phyloP scores from a whole-genome alignment of 2,113 vertebrate genomes.

The Equus przewalskii region DNA sequence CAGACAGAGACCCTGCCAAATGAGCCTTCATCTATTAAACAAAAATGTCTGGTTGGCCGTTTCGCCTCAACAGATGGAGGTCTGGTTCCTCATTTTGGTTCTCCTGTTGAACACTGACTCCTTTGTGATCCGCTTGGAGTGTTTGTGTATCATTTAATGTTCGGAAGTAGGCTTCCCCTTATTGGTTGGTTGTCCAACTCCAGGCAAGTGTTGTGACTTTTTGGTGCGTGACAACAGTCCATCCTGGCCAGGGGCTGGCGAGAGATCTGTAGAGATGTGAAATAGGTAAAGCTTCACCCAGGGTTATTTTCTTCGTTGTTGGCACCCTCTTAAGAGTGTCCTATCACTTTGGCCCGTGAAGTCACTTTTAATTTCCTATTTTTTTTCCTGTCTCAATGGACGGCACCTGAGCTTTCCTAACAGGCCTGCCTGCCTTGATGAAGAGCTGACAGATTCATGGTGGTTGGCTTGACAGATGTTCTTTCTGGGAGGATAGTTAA shows the following conservation, averaged over 20 bases:
- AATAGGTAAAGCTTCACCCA: neutral
- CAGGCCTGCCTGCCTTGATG: neutral
- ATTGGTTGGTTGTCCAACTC: constrained; percentile 48
- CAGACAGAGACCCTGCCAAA: constrained; percentile 71
- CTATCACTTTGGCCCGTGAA: constrained; percentile 49
- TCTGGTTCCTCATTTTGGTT: constrained; percentile 84
- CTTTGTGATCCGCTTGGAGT: constrained; percentile 75
- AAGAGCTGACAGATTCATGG: constrained; percentile 59
- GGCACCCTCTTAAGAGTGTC: constrained; percentile 6
- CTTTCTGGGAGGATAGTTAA: constrained; percentile 22
- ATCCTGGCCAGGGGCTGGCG: neutral
- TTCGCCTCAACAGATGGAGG: constrained; percentile 68
- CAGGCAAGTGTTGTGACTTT: constrained; percentile 35
- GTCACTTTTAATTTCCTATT: constrained; percentile 73
- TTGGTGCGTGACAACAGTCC: neutral
- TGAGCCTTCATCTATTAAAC: constrained; percentile 69
- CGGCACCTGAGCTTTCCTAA: constrained; percentile 28
- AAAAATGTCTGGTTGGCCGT: constrained; percentile 73
- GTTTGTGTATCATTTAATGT: constrained; percentile 64
- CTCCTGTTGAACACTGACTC: constrained; percentile 78
- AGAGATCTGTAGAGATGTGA: neutral
- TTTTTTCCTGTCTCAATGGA: constrained; percentile 59
- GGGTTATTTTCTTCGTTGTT: neutral
- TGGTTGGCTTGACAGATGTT: neutral
- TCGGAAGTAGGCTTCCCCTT: constrained; percentile 43